Conservation (phyloP, 2,113 vertebrate genomes). For the Trematocara macrostoma region DNA sequence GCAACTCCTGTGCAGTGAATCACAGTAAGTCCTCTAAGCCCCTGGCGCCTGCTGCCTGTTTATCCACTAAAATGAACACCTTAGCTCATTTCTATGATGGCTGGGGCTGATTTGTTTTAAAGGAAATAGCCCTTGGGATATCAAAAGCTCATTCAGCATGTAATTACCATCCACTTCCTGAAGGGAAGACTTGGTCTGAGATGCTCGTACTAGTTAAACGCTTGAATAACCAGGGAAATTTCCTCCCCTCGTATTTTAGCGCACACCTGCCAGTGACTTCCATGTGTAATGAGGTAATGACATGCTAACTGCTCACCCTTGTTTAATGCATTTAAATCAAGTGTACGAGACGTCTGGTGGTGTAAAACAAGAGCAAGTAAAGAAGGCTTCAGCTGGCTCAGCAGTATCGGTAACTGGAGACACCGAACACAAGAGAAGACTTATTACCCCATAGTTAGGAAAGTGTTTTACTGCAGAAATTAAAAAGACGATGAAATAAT, state of each 20-base stretch:
- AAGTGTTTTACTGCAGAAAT: neutral
- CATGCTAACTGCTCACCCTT: neutral
- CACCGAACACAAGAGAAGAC: neutral
- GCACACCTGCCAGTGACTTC: neutral
- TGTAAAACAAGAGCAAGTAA: neutral
- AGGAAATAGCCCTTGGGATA: neutral
- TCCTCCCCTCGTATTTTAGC: neutral
- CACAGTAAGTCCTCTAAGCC: slow-evolving; percentile 39
- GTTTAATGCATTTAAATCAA: neutral
- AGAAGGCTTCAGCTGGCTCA: neutral
- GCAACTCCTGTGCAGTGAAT: neutral
- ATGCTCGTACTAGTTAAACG: slow-evolving; percentile 27
- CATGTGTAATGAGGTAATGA: neutral
- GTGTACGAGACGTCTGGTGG: neutral
- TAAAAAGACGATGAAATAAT: neutral
- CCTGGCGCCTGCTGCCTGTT: slow-evolving; percentile 32
- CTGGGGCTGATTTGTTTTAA: slow-evolving; percentile 6
- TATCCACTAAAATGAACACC: slow-evolving; percentile 39
- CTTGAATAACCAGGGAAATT: neutral
- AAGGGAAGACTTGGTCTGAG: slow-evolving; percentile 17
- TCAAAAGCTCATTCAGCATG: slow-evolving; percentile 27
- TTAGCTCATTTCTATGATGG: slow-evolving; percentile 31
- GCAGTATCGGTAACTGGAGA: neutral
- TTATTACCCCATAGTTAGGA: fast-evolving
- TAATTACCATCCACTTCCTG: slow-evolving; percentile 49